Evolutionary conservation across 2,797 vertebrate species (phyloP).

Genomic region (Spizella passerina): DNA sequence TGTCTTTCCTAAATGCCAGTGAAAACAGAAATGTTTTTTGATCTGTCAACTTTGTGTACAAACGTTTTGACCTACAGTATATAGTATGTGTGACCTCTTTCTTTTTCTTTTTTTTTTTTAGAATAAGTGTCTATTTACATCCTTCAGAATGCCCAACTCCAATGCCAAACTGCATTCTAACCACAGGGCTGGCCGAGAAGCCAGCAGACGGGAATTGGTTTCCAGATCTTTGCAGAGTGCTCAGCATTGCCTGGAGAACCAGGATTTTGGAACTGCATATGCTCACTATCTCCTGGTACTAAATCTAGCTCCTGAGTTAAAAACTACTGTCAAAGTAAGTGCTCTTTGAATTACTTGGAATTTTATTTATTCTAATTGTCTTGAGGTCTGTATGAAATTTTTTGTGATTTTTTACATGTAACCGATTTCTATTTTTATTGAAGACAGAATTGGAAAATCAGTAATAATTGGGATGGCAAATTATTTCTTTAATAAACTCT

Average conservation of each 20-base stretch:
- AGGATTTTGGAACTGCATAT: conserved; percentile 94
- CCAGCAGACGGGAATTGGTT: conserved; percentile 86
- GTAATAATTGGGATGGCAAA: background rate
- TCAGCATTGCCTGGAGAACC: conserved; percentile 87
- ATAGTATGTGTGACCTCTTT: too few relatives aligned
- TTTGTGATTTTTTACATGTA: background rate
- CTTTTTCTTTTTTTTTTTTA: background rate
- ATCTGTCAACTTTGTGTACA: background rate
- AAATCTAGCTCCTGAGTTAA: conserved; percentile 90
- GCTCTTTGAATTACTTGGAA: background rate
- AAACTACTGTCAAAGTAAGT: conserved; percentile 85
- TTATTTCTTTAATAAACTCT: background rate
- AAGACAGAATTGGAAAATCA: background rate
- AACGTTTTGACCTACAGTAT: background rate
- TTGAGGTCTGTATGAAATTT: background rate
- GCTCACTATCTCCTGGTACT: conserved; percentile 95
- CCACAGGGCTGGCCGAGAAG: conserved; percentile 77
- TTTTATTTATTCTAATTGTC: background rate
- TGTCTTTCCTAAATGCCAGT: background rate
- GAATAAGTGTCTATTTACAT: background rate
- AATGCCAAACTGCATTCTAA: conserved; percentile 70
- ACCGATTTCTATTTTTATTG: background rate
- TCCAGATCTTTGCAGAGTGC: conserved; percentile 91
- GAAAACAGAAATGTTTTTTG: background rate
- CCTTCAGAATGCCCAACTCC: conserved; percentile 81